Base-by-base conservation (phyloP, 2,113 vertebrate species). In the Eublepharis macularius region DNA sequence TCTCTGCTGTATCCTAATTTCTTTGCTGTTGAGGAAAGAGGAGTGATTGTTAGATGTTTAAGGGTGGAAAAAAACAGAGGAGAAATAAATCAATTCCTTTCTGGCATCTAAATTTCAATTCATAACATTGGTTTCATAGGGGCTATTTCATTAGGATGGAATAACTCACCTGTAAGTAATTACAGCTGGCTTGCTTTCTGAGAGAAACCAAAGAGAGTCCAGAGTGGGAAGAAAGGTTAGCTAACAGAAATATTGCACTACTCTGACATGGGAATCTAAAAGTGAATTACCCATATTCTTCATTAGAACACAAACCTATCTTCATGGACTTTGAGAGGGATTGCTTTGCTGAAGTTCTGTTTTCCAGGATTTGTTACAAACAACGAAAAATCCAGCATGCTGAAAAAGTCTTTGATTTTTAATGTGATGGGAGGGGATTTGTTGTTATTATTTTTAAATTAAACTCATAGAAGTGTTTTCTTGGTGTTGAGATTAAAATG, bases 121-220 rank as follows among this genome's bases (percentile, higher is more conserved):
- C 93, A 88, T 92, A 94, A 92, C 92, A 90, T 90, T 89, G 86
- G 92, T 92, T 92, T 92, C 94, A 91, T 93, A 91, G 90, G 60
- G 89, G 89, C 88, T 91, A 90, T 92, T 94, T 94, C 93, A 89
- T 90, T 92, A 92, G 90, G 45, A 88, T 77, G 92, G 93, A 92
- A 86, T 90, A 93, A 93, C 89, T 95, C 94, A 95, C 94, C 94
- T 94, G 94, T 92, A 94, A 95, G 94, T 92, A 92, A 94, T 93
- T 94, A 94, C 78, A 89, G 92, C 89, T 92, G 94, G 89, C 92
- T 93, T 86, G 93, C 90, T 93, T 94, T 93, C 87, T 91, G 90
- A 90, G 91, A 88, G 89, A 91, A 92, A 91, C 91, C 84, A 89
- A 70, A 82, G 41, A 84, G 73, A 88, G 88, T 85, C 83, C 89